phyloP scores from a whole-genome alignment of 2,113 vertebrate genomes.

The Trochalopteron elliotii region DNA sequence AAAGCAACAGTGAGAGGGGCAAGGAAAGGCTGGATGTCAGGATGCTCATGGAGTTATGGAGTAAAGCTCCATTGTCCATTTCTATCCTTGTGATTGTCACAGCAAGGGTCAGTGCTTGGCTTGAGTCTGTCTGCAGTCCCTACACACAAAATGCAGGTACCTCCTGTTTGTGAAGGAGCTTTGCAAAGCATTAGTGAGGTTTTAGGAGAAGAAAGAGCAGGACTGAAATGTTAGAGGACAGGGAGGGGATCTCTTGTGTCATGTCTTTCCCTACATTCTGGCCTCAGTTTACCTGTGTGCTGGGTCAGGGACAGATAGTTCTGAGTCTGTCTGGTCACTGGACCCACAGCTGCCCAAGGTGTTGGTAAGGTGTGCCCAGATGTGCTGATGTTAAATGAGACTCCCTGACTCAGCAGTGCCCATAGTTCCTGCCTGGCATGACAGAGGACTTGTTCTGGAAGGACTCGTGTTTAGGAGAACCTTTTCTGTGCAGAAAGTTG shows the following conservation, averaged over 20 bases:
- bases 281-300: neutral
- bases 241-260: neutral
- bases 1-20: neutral
- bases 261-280: neutral
- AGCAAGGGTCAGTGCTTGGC: neutral
- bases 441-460: neutral
- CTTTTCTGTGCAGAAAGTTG: neutral
- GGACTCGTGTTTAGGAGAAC: neutral
- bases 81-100: neutral
- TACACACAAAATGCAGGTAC: neutral
- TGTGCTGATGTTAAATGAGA: neutral
- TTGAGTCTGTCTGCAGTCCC: neutral
- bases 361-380: neutral
- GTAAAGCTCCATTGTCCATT: neutral
- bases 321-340: neutral
- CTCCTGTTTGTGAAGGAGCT: neutral
- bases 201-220: neutral
- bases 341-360: neutral
- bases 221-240: neutral
- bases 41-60: rapidly evolving
- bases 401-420: neutral
- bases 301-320: neutral
- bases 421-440: neutral
- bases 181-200: neutral
- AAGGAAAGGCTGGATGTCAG: neutral